Evolutionary conservation across 2,888 invertebrate genomes (phyloP), one percentile per base, ranked within the genome.

Genomic region (Schizotus pectinicornis): DNA sequence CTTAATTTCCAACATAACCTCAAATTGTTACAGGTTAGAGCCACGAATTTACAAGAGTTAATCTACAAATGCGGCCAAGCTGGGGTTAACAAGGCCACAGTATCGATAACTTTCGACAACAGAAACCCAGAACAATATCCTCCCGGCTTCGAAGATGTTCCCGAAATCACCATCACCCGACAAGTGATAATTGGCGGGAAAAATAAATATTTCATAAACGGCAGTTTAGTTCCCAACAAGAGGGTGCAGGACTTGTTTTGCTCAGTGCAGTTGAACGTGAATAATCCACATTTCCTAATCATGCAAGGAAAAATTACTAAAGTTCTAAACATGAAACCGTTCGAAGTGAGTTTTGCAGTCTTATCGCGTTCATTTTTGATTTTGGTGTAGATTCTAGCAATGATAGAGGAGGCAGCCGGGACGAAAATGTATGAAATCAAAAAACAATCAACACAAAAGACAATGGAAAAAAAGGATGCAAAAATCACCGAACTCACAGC

Each of bases 221-320:
- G 98, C 2, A 87, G 88, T 55, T 90, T 89, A 72, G 96, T 95
- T 0, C 91, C 90, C 64, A 95, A 95, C 80, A 94, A 92, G 74
- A 84, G 92, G 67, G 93, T 98, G 0, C 89, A 90, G 36, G 99
- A 99, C 79, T 82, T 99, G 75, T 99, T 99, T 80, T 94, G 95
- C 71, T 95, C 97, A 0, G 91, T 99, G 5, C 97, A 98, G 76
- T 83, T 99, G 35, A 99, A 99, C 75, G 95, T 99, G 1, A 99
- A 99, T 81, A 99, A 99, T 82, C 99, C 99, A 0, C 98, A 99
- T 79, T 99, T 98, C 81, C 86, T 99, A 33, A 99, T 99, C 73
- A 98, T 99, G 98, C 99, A 99, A 84, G 99, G 99, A 0, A 87
- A 96, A 64, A 97, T 99, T 67, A 98, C 98, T 1, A 98, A 99